These are phyloP conservation scores for Tetrapedia diversipes DNA, from an alignment of 2,888 invertebrate genomes.

Conservation along the genomic window DNA sequence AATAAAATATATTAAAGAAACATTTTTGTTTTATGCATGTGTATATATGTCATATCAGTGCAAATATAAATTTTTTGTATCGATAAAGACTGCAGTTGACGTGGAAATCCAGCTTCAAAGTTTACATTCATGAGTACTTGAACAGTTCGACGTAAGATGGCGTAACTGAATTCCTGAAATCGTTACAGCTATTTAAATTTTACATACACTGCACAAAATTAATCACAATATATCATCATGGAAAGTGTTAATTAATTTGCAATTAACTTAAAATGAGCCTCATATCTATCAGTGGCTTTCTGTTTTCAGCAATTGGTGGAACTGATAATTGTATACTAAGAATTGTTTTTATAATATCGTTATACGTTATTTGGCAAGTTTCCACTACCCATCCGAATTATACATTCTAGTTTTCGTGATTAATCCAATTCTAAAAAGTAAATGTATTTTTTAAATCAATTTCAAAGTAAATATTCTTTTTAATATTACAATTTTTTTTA, in stretches of 20 bases:
- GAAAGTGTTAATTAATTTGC: not conserved
- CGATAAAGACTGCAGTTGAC: constrained; percentile 13
- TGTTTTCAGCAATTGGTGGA: not conserved
- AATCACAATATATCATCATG: not conserved
- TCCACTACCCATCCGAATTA: constrained; percentile 5
- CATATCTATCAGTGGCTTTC: not conserved
- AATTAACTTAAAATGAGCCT: not conserved
- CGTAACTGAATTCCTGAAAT: constrained; percentile 1
- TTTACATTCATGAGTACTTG: constrained; percentile 18
- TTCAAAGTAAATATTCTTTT: not conserved
- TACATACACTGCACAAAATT: not conserved
- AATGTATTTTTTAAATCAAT: not conserved
- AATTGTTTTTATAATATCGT: constrained; percentile 5
- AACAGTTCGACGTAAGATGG: constrained; percentile 39
- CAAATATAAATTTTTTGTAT: not conserved
- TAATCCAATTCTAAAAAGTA: not conserved
- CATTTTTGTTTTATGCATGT: not conserved
- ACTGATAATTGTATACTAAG: not conserved
- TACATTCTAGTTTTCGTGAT: not conserved
- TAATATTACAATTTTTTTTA: not conserved
- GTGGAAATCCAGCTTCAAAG: constrained; percentile 40
- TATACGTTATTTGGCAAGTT: constrained; percentile 11
- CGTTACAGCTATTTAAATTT: constrained; percentile 8
- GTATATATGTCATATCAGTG: not conserved
- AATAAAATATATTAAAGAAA: not conserved